Percentiles rank a stretch among this genome's conserved stretches.
phyloP scores from a whole-genome alignment of 2,113 vertebrate genomes.

The Mesoclemmys tuberculata region DNA sequence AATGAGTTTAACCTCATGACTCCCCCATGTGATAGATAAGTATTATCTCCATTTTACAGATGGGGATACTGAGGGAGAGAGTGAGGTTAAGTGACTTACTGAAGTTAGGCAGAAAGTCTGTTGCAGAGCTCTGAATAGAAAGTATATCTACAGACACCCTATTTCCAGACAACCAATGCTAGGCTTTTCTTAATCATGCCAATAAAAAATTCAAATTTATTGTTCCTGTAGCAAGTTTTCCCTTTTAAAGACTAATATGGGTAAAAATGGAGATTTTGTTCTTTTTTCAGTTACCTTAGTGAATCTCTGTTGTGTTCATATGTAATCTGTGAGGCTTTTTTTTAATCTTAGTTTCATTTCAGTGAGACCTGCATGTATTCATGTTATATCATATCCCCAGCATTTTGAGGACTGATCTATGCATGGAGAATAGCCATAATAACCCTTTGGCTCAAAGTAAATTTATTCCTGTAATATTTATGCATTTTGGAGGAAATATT shows the following conservation, averaged over 20 bases:
- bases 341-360: not conserved
- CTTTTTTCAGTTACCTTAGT: not conserved
- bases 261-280: not conserved
- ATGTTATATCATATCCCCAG: not conserved
- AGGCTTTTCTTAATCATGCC: not conserved
- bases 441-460: not conserved
- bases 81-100: not conserved
- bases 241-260: not conserved
- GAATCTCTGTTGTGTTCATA: not conserved
- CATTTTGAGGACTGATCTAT: not conserved
- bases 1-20: not conserved
- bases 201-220: not conserved
- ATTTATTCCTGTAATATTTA: not conserved
- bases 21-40: not conserved
- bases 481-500: not conserved
- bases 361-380: not conserved
- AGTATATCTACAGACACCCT: not conserved
- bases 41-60: not conserved
- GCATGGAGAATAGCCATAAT: not conserved
- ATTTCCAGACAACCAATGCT: not conserved
- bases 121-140: not conserved
- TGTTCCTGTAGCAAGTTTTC: not conserved
- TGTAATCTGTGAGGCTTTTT: not conserved
- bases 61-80: not conserved
- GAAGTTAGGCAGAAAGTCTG: not conserved